Conservation (phyloP, 2,113 vertebrate genomes). For the Silurus meridionalis region DNA sequence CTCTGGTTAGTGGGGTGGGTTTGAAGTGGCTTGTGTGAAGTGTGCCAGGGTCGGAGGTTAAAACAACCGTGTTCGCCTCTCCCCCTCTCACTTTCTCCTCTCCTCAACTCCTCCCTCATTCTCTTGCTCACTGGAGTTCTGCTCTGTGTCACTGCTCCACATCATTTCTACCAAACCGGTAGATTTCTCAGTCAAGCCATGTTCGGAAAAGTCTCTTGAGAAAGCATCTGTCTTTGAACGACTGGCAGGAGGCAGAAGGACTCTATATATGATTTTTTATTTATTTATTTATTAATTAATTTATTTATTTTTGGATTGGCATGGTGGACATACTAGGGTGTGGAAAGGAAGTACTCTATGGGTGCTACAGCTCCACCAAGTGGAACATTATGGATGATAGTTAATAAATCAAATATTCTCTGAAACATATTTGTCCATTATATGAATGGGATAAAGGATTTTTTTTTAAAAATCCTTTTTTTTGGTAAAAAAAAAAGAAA, state of each 20-base stretch:
- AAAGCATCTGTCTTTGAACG: not conserved
- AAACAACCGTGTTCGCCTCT: slow-evolving; percentile 69
- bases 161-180: slow-evolving; percentile 62
- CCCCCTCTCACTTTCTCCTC: slow-evolving; percentile 55
- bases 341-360: not conserved
- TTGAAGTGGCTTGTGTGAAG: slow-evolving; percentile 76
- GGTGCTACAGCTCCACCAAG: slow-evolving; percentile 3
- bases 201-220: not conserved
- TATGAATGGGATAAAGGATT: not conserved
- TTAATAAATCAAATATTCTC: not conserved
- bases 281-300: no score
- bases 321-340: not conserved
- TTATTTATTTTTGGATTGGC: not conserved
- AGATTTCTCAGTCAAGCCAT: not conserved
- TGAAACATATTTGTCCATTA: not conserved
- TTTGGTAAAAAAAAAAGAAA: not conserved
- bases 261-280: not conserved
- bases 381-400: slow-evolving; percentile 6
- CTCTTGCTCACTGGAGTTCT: slow-evolving; percentile 25
- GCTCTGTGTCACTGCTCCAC: slow-evolving; percentile 54
- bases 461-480: no score
- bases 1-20: slow-evolving; percentile 60
- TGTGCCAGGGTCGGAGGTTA: slow-evolving; percentile 75
- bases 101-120: slow-evolving; percentile 40
- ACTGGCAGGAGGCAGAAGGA: not conserved